Percentiles rank a stretch among this genome's conserved stretches.
Evolutionary conservation across 2,888 invertebrate species (phyloP).

Genomic region (Platerodrilus igneus): DNA sequence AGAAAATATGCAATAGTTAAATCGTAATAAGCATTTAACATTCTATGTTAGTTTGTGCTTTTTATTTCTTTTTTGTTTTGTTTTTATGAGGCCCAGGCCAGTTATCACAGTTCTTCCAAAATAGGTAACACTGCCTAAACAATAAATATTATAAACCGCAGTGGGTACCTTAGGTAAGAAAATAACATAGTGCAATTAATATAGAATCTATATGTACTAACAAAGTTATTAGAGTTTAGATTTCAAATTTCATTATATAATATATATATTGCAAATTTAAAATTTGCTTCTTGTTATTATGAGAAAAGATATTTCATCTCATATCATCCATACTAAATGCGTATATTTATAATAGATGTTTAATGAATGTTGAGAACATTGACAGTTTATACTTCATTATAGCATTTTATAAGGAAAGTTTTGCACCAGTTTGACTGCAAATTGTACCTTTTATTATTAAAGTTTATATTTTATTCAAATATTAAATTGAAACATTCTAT

Average conservation of each 20-base stretch:
- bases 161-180: conserved; percentile 30
- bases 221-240: conserved; percentile 37
- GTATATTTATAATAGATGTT: conserved; percentile 16
- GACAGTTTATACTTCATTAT: too few relatives aligned
- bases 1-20: conserved; percentile 22
- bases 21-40: conserved; percentile 19
- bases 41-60: conserved; percentile 28
- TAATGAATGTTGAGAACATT: conserved; percentile 20
- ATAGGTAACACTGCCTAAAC: conserved; percentile 25
- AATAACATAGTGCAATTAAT: conserved; percentile 48
- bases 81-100: conserved; percentile 48
- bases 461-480: too few relatives aligned
- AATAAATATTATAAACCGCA: too few relatives aligned
- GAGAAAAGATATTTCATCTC: conserved; percentile 22
- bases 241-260: conserved; percentile 19
- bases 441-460: too few relatives aligned
- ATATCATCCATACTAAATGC: conserved; percentile 22
- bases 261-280: conserved; percentile 35
- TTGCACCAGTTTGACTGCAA: too few relatives aligned
- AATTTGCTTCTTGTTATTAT: conserved; percentile 34
- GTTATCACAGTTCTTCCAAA: conserved; percentile 48
- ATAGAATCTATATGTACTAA: conserved; percentile 45
- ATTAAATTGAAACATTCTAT: too few relatives aligned
- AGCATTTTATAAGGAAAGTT: too few relatives aligned
- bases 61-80: conserved; percentile 40